These are phyloP conservation scores for Alentia gelatinosa DNA, from an alignment of 2,888 invertebrate genomes.

Conservation along the genomic window DNA sequence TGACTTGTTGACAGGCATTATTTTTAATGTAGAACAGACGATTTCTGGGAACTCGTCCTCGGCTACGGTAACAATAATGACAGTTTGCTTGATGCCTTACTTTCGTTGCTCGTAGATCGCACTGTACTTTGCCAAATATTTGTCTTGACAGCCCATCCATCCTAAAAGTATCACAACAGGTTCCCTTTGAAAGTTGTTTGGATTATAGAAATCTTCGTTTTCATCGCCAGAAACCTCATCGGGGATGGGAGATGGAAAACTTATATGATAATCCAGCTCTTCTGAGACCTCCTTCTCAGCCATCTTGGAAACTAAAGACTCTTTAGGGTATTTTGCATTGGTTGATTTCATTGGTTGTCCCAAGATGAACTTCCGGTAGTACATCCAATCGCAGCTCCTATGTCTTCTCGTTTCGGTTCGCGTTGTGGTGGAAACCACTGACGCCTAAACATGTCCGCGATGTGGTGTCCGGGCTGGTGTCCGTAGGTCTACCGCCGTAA, in stretches of 20 bases:
- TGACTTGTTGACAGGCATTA: too few relatives aligned
- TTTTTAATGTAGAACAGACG: too few relatives aligned
- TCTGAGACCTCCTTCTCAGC: slow-evolving; percentile 59
- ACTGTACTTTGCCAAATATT: slow-evolving; percentile 89
- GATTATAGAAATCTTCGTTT: slow-evolving; percentile 60
- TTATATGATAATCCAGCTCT: slow-evolving; percentile 74
- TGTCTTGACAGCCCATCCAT: slow-evolving; percentile 90
- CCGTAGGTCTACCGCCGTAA: background rate
- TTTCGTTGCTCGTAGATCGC: slow-evolving; percentile 86
- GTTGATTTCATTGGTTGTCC: background rate
- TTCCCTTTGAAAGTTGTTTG: slow-evolving; percentile 69
- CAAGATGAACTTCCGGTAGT: background rate
- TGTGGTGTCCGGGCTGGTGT: too few relatives aligned
- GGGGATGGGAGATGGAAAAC: slow-evolving; percentile 66
- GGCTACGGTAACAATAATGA: too few relatives aligned
- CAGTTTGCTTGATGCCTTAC: too few relatives aligned
- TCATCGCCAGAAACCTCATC: slow-evolving; percentile 56
- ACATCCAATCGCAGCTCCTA: background rate
- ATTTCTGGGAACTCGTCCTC: too few relatives aligned
- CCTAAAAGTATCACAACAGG: slow-evolving; percentile 88
- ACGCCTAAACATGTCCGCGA: background rate
- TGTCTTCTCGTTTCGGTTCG: background rate
- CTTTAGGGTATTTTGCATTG: background rate
- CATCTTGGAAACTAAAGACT: slow-evolving; percentile 48
- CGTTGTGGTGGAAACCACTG: slow-evolving; percentile 48